Conservation (phyloP, 2,888 invertebrate species). For the Tiphia femorata region DNA sequence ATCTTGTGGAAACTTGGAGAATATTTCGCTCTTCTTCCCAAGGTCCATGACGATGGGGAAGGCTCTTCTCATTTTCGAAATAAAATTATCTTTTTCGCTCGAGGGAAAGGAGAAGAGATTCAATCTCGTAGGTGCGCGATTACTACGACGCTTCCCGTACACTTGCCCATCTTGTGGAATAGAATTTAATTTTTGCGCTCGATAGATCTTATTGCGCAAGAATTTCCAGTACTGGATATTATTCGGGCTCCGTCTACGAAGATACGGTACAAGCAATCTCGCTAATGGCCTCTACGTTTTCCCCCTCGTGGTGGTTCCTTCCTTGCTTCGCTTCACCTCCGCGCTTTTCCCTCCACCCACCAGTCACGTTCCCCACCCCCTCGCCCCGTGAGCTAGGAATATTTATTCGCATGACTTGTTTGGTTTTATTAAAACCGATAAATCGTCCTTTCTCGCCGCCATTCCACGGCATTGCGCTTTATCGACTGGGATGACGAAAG, state of each 20-base stretch:
- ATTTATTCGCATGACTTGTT: constrained; percentile 58
- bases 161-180: too few relatives aligned
- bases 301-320: constrained; percentile 39
- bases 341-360: too few relatives aligned
- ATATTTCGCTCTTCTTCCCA: too few relatives aligned
- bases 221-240: constrained; percentile 26
- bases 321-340: constrained; percentile 38
- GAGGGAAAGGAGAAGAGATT: too few relatives aligned
- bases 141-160: too few relatives aligned
- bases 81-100: too few relatives aligned
- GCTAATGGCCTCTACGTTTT: constrained; percentile 61
- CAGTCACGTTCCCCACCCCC: too few relatives aligned
- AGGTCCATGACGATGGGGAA: too few relatives aligned
- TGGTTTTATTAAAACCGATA: constrained; percentile 65
- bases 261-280: constrained; percentile 59
- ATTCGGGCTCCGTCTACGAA: constrained; percentile 37
- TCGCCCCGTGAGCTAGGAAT: too few relatives aligned
- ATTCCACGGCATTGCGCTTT: background rate
- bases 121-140: too few relatives aligned
- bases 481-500: background rate
- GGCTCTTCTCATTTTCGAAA: too few relatives aligned
- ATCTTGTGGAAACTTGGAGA: background rate
- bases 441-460: constrained; percentile 29
- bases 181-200: constrained; percentile 29
- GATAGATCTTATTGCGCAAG: constrained; percentile 37